Conservation (phyloP, 2,888 invertebrate species). For the Polyommatus icarus region DNA sequence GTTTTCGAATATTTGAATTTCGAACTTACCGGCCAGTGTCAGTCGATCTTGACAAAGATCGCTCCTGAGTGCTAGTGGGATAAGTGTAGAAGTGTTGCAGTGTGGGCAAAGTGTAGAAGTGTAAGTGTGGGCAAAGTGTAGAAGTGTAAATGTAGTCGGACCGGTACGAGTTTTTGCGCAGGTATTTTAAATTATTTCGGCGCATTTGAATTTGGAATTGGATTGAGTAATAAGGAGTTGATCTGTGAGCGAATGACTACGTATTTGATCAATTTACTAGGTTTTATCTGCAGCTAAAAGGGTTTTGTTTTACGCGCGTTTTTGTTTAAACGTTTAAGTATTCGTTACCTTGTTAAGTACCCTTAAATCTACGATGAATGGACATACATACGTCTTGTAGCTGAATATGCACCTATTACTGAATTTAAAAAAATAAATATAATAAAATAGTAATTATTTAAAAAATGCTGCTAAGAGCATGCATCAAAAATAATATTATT, state of each 20-base stretch:
- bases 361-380: no score
- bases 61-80: constrained; percentile 2
- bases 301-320: no score
- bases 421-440: no score
- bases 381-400: no score
- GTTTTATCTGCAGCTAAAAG: neutral
- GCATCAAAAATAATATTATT: no score
- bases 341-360: no score
- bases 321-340: no score
- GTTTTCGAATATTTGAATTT: neutral
- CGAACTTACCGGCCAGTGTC: neutral
- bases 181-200: constrained; percentile 1
- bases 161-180: neutral
- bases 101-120: neutral
- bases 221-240: no score
- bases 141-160: neutral
- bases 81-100: neutral
- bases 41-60: neutral
- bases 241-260: no score
- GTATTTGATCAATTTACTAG: neutral
- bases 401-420: no score
- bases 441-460: no score
- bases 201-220: neutral
- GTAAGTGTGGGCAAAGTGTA: neutral
- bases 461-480: no score